Evolutionary conservation across 1,140 invertebrate genomes (phyloP).

Genomic region (Rhysida immarginata): DNA sequence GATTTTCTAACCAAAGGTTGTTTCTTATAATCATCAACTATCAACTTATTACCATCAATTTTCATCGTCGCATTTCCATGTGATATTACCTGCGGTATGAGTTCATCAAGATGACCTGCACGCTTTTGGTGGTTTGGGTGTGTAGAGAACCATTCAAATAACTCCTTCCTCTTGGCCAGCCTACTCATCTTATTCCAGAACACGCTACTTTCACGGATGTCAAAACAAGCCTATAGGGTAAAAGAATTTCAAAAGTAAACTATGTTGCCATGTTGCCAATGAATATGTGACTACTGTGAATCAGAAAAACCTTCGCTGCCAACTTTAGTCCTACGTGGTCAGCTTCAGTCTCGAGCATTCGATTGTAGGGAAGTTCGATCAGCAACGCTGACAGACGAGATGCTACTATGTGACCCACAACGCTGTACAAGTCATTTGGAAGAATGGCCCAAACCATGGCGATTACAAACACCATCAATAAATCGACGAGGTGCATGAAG

Average conservation of each 20-base stretch:
- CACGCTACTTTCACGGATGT: slow-evolving; percentile 41
- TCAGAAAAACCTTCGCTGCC: slow-evolving; percentile 39
- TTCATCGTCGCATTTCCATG: too few relatives aligned
- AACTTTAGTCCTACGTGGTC: slow-evolving; percentile 44
- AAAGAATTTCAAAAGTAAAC: not conserved
- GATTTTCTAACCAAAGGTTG: too few relatives aligned
- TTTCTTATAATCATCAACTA: too few relatives aligned
- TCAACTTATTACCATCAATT: too few relatives aligned
- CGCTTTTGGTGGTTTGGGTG: too few relatives aligned
- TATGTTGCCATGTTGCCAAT: not conserved
- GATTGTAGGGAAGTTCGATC: slow-evolving; percentile 39
- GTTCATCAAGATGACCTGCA: too few relatives aligned
- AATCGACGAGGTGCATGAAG: slow-evolving; percentile 32
- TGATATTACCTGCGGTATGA: too few relatives aligned
- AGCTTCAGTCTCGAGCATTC: slow-evolving; percentile 44
- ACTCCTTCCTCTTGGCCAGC: too few relatives aligned
- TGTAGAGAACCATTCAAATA: too few relatives aligned
- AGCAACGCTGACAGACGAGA: slow-evolving; percentile 32
- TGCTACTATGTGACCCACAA: slow-evolving; percentile 35
- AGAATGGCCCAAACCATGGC: slow-evolving; percentile 42
- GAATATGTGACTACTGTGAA: not conserved
- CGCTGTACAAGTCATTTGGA: slow-evolving; percentile 37
- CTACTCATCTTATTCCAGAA: slow-evolving; percentile 39
- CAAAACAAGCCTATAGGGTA: slow-evolving; percentile 40
- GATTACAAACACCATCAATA: slow-evolving; percentile 35